Conservation (phyloP, 2,888 invertebrate genomes). For the Lysandra coridon region DNA sequence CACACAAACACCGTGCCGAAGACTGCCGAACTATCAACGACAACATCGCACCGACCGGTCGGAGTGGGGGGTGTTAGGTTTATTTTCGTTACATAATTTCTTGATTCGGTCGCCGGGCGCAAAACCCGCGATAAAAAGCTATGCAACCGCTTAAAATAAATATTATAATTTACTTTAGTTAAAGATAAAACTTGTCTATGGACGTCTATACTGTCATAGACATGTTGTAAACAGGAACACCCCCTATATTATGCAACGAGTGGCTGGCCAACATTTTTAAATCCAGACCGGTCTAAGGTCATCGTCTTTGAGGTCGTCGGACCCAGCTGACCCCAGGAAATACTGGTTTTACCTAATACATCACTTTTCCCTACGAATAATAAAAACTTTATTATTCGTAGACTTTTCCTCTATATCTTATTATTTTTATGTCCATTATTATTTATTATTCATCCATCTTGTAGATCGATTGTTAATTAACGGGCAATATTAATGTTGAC, state of each 20-base stretch:
- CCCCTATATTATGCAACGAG: slow-evolving; percentile 8
- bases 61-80: too few relatives aligned
- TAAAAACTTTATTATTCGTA: too few relatives aligned
- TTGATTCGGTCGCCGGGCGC: too few relatives aligned
- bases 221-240: background rate
- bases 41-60: too few relatives aligned
- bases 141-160: too few relatives aligned
- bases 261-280: slow-evolving; percentile 14
- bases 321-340: slow-evolving; percentile 2
- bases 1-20: too few relatives aligned
- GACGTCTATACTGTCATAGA: background rate
- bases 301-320: background rate
- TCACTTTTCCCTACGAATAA: background rate
- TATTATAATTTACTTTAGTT: background rate
- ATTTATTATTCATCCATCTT: background rate
- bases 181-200: too few relatives aligned
- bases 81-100: too few relatives aligned
- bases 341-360: slow-evolving; percentile 14
- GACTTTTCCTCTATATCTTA: background rate
- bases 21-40: too few relatives aligned
- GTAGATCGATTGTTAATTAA: background rate
- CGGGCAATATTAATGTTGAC: background rate
- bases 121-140: too few relatives aligned
- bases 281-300: slow-evolving; percentile 11
- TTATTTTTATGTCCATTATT: background rate